These are phyloP conservation scores for Alviniconcha strummeri DNA, from an alignment of 2,888 invertebrate genomes.

Conservation along the genomic window DNA sequence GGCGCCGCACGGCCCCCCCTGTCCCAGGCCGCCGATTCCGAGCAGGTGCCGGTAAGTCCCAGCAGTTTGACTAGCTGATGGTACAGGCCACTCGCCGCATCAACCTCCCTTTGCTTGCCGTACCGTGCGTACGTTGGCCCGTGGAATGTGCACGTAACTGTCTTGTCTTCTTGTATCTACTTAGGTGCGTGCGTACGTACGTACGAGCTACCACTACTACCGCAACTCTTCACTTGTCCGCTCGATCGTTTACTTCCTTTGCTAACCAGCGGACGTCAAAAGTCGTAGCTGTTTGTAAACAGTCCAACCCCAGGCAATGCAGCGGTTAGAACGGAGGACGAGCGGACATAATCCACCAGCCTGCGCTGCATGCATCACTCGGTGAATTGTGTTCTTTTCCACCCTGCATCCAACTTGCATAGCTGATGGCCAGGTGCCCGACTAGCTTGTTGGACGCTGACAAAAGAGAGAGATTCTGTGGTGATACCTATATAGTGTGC, in stretches of 20 bases:
- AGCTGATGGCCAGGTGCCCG: neutral
- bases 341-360: neutral
- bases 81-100: constrained; percentile 7
- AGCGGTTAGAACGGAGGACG: neutral
- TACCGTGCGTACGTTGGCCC: constrained; percentile 1
- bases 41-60: constrained; percentile 58
- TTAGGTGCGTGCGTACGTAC: neutral
- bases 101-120: constrained; percentile 27
- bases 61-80: constrained; percentile 45
- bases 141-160: constrained; percentile 33
- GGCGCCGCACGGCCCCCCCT: constrained; percentile 43
- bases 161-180: constrained; percentile 21
- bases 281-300: no score
- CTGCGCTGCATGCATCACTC: constrained; percentile 18
- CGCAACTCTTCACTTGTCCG: neutral
- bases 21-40: constrained; percentile 48
- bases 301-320: no score
- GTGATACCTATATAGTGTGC: neutral
- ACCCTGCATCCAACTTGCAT: no score
- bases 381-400: neutral
- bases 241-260: neutral
- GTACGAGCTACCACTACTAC: no score
- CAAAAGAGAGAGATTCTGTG: neutral
- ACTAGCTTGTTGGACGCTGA: neutral
- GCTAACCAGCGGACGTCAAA: constrained; percentile 3